A percentile compares a stretch with the other conserved stretches of the same genome.
Conservation (phyloP, 2,888 invertebrate species). For the Pyrrhia umbra region DNA sequence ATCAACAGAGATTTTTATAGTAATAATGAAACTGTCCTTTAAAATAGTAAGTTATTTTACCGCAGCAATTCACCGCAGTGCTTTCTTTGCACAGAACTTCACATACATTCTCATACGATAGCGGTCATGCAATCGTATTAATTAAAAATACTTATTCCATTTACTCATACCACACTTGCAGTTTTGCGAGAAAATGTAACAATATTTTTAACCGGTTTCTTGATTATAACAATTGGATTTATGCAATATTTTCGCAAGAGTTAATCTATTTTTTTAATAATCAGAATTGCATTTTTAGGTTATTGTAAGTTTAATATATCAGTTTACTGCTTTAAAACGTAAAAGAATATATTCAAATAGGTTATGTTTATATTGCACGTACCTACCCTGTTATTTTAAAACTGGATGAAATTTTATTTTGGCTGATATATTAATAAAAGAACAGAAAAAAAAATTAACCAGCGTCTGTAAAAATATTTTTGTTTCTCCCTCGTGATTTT, state of each 20-base stretch:
- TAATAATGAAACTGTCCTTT: slow-evolving; percentile 41
- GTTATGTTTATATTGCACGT: no score
- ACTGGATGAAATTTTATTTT: no score
- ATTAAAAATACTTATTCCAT: slow-evolving; percentile 22
- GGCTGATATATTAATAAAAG: no score
- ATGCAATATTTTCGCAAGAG: slow-evolving; percentile 23
- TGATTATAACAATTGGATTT: slow-evolving; percentile 2
- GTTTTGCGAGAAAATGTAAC: background rate
- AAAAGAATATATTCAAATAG: no score
- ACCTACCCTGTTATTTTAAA: no score
- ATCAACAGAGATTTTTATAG: slow-evolving; percentile 19
- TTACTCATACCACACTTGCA: background rate
- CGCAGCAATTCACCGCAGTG: slow-evolving; percentile 34
- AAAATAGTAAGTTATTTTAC: slow-evolving; percentile 43
- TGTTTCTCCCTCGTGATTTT: background rate
- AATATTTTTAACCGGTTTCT: no score
- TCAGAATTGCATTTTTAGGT: no score
- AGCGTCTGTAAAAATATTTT: background rate
- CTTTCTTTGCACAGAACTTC: slow-evolving; percentile 45
- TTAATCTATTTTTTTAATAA: no score
- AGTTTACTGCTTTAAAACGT: no score
- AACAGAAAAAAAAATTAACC: no score
- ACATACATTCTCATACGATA: slow-evolving; percentile 31
- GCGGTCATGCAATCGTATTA: slow-evolving; percentile 23
- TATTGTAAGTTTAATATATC: no score